Conservation (phyloP, 2,888 invertebrate genomes). For the Cryptocephalus primarius region DNA sequence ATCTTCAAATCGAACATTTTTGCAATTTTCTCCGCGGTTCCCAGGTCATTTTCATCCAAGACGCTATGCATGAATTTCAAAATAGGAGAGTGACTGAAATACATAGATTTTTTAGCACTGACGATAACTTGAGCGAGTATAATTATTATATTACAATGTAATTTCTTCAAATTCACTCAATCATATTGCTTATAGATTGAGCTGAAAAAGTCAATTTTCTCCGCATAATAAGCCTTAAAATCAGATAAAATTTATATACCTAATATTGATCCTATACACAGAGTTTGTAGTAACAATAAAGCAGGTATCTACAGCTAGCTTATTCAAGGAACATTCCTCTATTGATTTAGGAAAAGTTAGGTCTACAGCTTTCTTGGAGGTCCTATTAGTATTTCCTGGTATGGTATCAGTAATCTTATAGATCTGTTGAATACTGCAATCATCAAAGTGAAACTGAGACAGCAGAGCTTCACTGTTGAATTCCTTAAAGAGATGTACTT, state of each 20-base stretch:
- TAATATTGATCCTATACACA: constrained; percentile 47
- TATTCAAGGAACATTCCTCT: constrained; percentile 25
- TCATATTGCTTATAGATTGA: too few relatives aligned
- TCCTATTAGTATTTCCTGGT: not conserved
- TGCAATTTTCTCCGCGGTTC: constrained; percentile 46
- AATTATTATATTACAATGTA: too few relatives aligned
- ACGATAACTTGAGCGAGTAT: too few relatives aligned
- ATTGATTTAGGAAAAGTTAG: not conserved
- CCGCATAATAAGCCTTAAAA: too few relatives aligned
- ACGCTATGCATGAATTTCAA: constrained; percentile 47
- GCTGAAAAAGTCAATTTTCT: too few relatives aligned
- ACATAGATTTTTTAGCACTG: not conserved
- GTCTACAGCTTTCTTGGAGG: not conserved
- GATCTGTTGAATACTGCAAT: constrained; percentile 38
- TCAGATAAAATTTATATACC: constrained; percentile 29
- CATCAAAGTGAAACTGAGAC: constrained; percentile 43
- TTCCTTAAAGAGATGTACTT: constrained; percentile 29
- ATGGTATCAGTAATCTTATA: not conserved
- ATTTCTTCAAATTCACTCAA: too few relatives aligned
- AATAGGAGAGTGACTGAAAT: constrained; percentile 35
- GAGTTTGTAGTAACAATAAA: constrained; percentile 48
- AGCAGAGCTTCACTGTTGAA: constrained; percentile 47
- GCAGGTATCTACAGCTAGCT: constrained; percentile 44
- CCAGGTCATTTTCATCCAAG: constrained; percentile 42
- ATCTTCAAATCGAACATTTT: constrained; percentile 51